phyloP scores from a whole-genome alignment of 1,140 invertebrate species.

The Chironomus striatipennis region DNA sequence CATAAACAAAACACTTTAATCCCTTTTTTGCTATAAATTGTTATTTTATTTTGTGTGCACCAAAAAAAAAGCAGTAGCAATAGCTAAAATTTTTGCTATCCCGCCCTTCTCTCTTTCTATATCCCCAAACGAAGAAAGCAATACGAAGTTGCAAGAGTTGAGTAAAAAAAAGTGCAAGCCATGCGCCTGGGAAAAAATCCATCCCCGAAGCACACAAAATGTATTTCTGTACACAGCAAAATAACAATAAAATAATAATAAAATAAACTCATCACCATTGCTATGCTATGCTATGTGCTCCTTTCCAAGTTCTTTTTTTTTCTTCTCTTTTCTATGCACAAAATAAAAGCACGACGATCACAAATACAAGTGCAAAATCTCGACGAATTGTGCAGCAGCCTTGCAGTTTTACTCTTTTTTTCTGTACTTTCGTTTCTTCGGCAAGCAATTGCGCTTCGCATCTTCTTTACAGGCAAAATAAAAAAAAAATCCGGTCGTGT shows the following conservation, averaged over 20 bases:
- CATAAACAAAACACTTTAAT: too few relatives aligned
- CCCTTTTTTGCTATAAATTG: not conserved
- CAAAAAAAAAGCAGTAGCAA: not conserved
- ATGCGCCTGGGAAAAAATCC: not conserved
- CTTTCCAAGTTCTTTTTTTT: not conserved
- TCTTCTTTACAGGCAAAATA: too few relatives aligned
- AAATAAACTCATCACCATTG: not conserved
- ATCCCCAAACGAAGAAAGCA: not conserved
- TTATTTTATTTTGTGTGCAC: not conserved
- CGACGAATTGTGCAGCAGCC: too few relatives aligned
- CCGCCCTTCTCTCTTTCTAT: not conserved
- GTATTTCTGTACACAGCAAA: not conserved
- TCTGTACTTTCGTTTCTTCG: too few relatives aligned
- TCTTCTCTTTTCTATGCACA: too few relatives aligned
- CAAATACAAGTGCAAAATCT: not conserved
- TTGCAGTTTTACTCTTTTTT: too few relatives aligned
- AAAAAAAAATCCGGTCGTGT: too few relatives aligned
- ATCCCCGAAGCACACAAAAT: not conserved
- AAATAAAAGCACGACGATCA: not conserved
- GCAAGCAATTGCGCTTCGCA: too few relatives aligned
- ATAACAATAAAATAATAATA: conserved; percentile 15
- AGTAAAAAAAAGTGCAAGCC: conserved; percentile 6
- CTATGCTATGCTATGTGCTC: too few relatives aligned
- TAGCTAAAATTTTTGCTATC: not conserved
- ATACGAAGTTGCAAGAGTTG: not conserved